Base-by-base conservation (phyloP, 2,797 vertebrate genomes). In the Sparidentex hasta region DNA sequence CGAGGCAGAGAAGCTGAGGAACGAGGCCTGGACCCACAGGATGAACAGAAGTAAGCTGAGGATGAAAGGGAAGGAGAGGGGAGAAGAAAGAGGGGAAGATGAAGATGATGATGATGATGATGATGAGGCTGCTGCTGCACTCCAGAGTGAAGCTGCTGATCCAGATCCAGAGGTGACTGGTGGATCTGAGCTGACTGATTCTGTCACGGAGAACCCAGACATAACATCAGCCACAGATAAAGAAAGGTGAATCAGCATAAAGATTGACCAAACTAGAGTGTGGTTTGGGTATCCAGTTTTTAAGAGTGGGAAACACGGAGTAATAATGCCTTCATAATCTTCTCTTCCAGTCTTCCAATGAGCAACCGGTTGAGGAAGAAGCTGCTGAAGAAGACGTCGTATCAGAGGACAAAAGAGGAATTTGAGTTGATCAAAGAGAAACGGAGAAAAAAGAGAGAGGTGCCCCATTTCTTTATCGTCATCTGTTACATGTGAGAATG, bases 371-470 rank as follows among this genome's bases (percentile, higher is more conserved):
- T 90, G 91, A 93, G 84, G 81, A 95, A 92, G 27, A 97, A 95
- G 78, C 82, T 87, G 78, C 95, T 90, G 74, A 97, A 93, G 85
- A 97, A 97, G 92, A 97, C 97, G 0, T 97, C 96, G 11, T 97
- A 96, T 90, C 97, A 98, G 86, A 98, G 96, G 90, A 96, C 97
- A 11, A 96, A 96, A 83, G 97, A 98, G 87, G 97, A 98, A 12
- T 99, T 96, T 90, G 95, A 98, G 86, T 94, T 47, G 70, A 64
- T 95, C 71, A 91, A 81, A 82, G 95, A 95, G 70, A 95, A 96
- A 20, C 95, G 68, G 74, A 94, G 82, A 83, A 92, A 87, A 64
- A 99, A 97, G 88, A 97, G 95, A 95, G 95, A 98, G 95, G 98
- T 99, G 75, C 92, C 2, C 13, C 43, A 1, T n/a, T 74, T 52